Evolutionary conservation across 2,888 invertebrate genomes (phyloP).

Genomic region (Tortricodes alternella): DNA sequence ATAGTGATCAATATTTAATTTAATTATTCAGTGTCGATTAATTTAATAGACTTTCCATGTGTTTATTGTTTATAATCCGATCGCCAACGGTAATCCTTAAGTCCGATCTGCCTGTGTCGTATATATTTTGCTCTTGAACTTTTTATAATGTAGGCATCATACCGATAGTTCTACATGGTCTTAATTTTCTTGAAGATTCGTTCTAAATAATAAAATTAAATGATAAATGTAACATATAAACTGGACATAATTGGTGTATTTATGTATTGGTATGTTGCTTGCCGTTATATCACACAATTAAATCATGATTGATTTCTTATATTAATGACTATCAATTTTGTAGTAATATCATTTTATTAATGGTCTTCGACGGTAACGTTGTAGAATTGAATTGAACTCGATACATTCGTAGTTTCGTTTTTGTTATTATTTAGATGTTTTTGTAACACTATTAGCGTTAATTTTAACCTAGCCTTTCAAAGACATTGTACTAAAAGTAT

Average conservation of each 20-base stretch:
- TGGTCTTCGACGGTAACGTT: neutral
- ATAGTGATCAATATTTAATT: slow-evolving; percentile 1
- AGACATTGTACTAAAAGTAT: slow-evolving; percentile 29
- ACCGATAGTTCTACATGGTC: no score
- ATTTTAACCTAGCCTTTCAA: slow-evolving; percentile 18
- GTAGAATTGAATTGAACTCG: slow-evolving; percentile 4
- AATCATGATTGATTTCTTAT: slow-evolving; percentile 15
- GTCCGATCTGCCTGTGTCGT: slow-evolving; percentile 16
- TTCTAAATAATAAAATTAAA: neutral
- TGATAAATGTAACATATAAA: no score
- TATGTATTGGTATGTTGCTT: neutral
- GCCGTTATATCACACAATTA: neutral
- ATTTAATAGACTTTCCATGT: no score
- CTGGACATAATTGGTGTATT: neutral
- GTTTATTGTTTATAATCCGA: slow-evolving; percentile 14
- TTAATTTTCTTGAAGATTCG: neutral
- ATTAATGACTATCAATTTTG: slow-evolving; percentile 4
- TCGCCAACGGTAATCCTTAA: neutral
- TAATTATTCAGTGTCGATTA: neutral
- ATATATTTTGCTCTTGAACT: neutral
- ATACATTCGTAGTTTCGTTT: slow-evolving; percentile 21
- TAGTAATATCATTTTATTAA: slow-evolving; percentile 5
- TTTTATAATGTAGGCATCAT: neutral
- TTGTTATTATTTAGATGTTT: slow-evolving; percentile 14
- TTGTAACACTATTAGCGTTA: slow-evolving; percentile 16